phyloP scores from a whole-genome alignment of 2,797 vertebrate genomes.

The Petrocephalus schoutedeni region DNA sequence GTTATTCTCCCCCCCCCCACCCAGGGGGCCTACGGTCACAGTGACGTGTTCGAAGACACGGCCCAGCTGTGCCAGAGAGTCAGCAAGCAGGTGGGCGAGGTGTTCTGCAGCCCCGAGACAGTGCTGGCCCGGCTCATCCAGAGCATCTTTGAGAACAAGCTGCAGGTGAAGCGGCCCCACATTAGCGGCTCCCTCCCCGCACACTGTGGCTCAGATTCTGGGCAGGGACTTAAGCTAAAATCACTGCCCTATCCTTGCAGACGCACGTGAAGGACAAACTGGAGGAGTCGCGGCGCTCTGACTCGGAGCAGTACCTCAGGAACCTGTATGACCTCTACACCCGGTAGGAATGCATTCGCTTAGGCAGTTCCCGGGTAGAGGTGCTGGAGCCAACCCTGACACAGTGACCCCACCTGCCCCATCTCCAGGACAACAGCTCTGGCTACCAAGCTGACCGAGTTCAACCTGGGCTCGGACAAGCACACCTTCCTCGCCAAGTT shows the following conservation, averaged over 20 bases:
- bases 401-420: constrained; percentile 3
- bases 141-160: constrained; percentile 93
- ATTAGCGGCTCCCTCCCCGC: neutral
- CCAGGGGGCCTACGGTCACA: constrained; percentile 84
- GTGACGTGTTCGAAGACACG: constrained; percentile 92
- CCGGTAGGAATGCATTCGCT: constrained; percentile 61
- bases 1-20: neutral
- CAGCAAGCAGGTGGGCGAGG: constrained; percentile 94
- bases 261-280: constrained; percentile 84
- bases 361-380: neutral
- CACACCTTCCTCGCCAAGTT: constrained; percentile 97
- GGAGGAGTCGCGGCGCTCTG: constrained; percentile 82
- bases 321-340: constrained; percentile 95
- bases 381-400: neutral
- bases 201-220: neutral
- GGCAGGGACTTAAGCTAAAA: neutral
- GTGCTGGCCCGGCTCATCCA: constrained; percentile 98
- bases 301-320: constrained; percentile 94
- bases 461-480: constrained; percentile 98
- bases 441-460: constrained; percentile 90
- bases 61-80: constrained; percentile 86
- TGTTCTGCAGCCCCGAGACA: constrained; percentile 94
- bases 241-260: constrained; percentile 53
- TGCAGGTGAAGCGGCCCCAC: constrained; percentile 74
- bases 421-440: constrained; percentile 80